Percentiles rank a stretch among this genome's conserved stretches.
Evolutionary conservation across 2,113 vertebrate genomes (phyloP).

Genomic region (Ginglymostoma cirratum): DNA sequence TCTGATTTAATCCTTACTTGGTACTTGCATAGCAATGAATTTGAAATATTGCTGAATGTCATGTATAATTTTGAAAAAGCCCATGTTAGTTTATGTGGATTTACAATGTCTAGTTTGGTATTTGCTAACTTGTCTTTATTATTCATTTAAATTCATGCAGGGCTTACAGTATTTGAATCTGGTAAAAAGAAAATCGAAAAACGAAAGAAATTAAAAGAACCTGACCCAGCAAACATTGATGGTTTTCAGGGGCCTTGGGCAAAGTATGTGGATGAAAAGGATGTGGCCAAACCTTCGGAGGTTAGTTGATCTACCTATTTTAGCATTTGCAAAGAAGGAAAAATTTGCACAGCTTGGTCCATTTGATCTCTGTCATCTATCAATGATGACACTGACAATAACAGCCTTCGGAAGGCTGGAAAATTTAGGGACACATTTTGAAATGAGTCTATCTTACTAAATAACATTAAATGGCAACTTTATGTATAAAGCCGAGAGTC

Average conservation of each 20-base stretch:
- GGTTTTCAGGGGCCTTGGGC: slow-evolving; percentile 92
- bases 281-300: slow-evolving; percentile 87
- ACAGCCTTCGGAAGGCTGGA: not conserved
- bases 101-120: not conserved
- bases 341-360: not conserved
- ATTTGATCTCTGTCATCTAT: not conserved
- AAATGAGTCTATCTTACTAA: not conserved
- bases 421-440: not conserved
- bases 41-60: not conserved
- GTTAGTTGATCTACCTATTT: slow-evolving; percentile 53
- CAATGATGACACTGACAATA: not conserved
- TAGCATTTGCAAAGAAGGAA: not conserved
- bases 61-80: not conserved
- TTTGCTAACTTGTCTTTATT: not conserved
- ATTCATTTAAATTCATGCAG: slow-evolving; percentile 49
- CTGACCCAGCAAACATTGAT: slow-evolving; percentile 86
- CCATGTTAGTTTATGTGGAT: not conserved
- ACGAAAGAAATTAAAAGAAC: slow-evolving; percentile 89
- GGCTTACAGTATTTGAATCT: slow-evolving; percentile 89
- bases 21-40: not conserved
- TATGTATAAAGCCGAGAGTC: not conserved
- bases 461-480: not conserved
- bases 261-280: slow-evolving; percentile 90
- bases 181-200: slow-evolving; percentile 82
- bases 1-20: not conserved